phyloP scores from a whole-genome alignment of 2,797 vertebrate genomes.

The Microchirus variegatus region DNA sequence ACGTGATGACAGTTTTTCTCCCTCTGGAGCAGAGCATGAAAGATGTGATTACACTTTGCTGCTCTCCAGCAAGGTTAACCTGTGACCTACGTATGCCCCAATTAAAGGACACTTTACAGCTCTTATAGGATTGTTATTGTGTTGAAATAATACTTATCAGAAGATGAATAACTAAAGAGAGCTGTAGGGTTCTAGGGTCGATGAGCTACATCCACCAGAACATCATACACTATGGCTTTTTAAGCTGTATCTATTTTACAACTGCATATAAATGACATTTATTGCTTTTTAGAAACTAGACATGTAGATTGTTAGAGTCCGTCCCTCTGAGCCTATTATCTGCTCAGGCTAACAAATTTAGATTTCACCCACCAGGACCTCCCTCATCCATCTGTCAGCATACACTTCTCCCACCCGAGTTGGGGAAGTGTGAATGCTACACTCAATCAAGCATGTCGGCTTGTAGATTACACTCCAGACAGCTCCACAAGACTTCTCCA shows the following conservation, averaged over 20 bases:
- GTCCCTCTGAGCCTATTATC: constrained; percentile 62
- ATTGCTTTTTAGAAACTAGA: constrained; percentile 13
- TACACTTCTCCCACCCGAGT: constrained; percentile 59
- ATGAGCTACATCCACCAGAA: not conserved
- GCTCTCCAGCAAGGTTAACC: too few species aligned
- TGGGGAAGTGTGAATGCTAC: constrained; percentile 68
- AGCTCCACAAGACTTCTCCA: constrained; percentile 59
- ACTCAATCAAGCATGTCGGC: constrained; percentile 75
- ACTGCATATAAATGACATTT: not conserved
- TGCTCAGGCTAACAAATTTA: constrained; percentile 68
- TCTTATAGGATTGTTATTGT: too few species aligned
- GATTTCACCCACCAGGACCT: constrained; percentile 72
- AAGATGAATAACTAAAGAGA: not conserved
- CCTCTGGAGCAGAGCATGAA: too few species aligned
- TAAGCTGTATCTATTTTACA: not conserved
- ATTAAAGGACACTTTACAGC: too few species aligned
- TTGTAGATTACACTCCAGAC: constrained; percentile 66
- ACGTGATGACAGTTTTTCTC: too few species aligned
- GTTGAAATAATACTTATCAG: too few species aligned
- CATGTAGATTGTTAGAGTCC: constrained; percentile 41
- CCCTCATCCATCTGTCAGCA: constrained; percentile 73
- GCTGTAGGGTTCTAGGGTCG: too few species aligned
- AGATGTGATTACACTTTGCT: too few species aligned
- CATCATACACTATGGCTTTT: not conserved
- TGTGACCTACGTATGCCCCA: too few species aligned